Base-by-base conservation (phyloP, 2,888 invertebrate genomes). In the Standfussiana lucernea region DNA sequence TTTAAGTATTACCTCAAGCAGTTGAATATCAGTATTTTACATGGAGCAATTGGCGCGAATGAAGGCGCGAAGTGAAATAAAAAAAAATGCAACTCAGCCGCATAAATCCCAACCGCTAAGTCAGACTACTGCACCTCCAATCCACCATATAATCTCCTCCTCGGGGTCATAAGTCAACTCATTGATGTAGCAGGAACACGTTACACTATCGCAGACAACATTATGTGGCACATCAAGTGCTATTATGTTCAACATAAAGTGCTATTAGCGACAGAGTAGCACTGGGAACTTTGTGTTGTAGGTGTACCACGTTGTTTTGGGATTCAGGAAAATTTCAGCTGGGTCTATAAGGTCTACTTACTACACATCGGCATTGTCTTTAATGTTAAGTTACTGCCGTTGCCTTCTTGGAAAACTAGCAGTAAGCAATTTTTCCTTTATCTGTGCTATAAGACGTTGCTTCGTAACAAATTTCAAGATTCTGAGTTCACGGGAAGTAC, bases 201-300 rank as follows among this genome's bases (percentile, higher is more conserved):
- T 82, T 86, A 85, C 82, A 79, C 79, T 82, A 84, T 84, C 83
- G 65, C 80, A 78, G 40, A 84, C 65, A 64, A 84, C 83, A 86
- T 88, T 88, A 84, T 84, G 86, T 80, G 70, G 70, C 69, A 86
- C 83, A 85, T 88, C 86, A 85, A 83, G 85, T 85, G 83, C 92
- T 91, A 92, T 92, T 91, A 92, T 76, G 80, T 75, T 50, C 42
- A 64, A 86, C 80, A 82, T 89, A 86, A 85, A 76, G 83, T 80
- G 83, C 92, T 92, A 92, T 92, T 91, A 92, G 91, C 74, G 77
- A 82, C 80, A 81, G 77, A 79, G 82, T 87, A 91, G 87, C 92
- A 88, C 91, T 82, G 87, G 90, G 89, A 91, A 92, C 91, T 89
- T 88, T 80, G 50, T 32, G 53, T 10, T 32, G 53, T 86, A 85